Percentiles rank a stretch among this genome's conserved stretches.
phyloP scores from a whole-genome alignment of 1,140 invertebrate species.

The Microplitis demolitor region DNA sequence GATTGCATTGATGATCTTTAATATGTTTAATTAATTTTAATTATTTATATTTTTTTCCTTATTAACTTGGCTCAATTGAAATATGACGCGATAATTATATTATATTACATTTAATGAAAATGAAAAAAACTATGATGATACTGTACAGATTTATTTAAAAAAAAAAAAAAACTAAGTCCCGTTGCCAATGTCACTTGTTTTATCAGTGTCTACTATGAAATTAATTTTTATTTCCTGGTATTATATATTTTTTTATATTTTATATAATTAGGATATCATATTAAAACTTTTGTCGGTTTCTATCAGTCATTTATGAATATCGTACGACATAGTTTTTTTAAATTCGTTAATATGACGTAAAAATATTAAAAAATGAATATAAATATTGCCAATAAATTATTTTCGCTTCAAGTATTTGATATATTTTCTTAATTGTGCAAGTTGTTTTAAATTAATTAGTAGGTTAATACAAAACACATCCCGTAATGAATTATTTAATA shows the following conservation, averaged over 20 bases:
- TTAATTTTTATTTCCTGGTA: not conserved
- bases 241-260: not conserved
- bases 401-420: not conserved
- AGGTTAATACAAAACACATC: slow-evolving; percentile 49
- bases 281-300: slow-evolving; percentile 48
- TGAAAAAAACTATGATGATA: slow-evolving; percentile 26
- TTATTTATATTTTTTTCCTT: not conserved
- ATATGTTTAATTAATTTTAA: no score
- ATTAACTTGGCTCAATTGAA: not conserved
- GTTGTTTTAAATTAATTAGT: not conserved
- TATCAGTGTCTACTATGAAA: not conserved
- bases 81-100: slow-evolving; percentile 9
- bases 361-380: slow-evolving; percentile 43
- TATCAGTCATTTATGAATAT: slow-evolving; percentile 59
- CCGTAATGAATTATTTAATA: not conserved
- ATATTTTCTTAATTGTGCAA: not conserved
- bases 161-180: slow-evolving; percentile 50
- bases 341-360: not conserved
- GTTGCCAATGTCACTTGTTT: slow-evolving; percentile 30
- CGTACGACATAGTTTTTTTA: slow-evolving; percentile 34
- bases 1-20: no score
- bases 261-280: not conserved
- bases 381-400: slow-evolving; percentile 35
- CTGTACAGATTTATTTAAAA: slow-evolving; percentile 32
- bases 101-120: slow-evolving; percentile 19